Evolutionary conservation across 2,797 vertebrate genomes (phyloP).

Genomic region (Tamandua tetradactyla): DNA sequence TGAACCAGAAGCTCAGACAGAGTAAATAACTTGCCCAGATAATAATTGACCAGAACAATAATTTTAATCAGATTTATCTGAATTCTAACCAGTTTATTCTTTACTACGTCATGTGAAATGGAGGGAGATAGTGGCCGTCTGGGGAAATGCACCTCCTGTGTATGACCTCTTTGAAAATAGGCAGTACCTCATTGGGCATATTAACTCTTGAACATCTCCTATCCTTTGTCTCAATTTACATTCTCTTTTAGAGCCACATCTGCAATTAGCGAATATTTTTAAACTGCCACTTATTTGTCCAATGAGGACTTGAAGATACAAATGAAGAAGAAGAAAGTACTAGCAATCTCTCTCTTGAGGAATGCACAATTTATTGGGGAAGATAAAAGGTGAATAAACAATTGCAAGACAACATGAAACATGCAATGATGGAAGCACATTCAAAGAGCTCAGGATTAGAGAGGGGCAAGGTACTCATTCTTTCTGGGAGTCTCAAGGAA

Average conservation of each 20-base stretch:
- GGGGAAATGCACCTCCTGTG: not conserved
- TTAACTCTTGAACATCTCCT: not conserved
- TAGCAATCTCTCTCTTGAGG: not conserved
- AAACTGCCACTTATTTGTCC: not conserved
- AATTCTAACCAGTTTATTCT: not conserved
- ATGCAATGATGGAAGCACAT: not conserved
- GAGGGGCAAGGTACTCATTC: not conserved
- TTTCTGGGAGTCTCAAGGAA: not conserved
- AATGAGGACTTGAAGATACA: not conserved
- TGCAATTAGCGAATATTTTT: not conserved
- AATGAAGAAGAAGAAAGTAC: not conserved
- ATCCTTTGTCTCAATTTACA: not conserved
- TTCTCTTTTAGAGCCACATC: not conserved
- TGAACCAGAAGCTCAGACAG: not conserved
- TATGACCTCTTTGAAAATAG: not conserved
- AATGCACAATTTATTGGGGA: too few relatives aligned
- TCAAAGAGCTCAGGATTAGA: not conserved
- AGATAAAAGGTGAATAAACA: not conserved
- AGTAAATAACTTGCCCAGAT: not conserved
- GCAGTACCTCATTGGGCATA: not conserved
- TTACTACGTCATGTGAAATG: fast-evolving
- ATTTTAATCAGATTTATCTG: not conserved
- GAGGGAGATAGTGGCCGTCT: not conserved
- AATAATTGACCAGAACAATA: not conserved
- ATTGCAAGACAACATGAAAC: not conserved